These are phyloP conservation scores for Turnix velox DNA, from an alignment of 2,113 vertebrate species.

Conservation along the genomic window DNA sequence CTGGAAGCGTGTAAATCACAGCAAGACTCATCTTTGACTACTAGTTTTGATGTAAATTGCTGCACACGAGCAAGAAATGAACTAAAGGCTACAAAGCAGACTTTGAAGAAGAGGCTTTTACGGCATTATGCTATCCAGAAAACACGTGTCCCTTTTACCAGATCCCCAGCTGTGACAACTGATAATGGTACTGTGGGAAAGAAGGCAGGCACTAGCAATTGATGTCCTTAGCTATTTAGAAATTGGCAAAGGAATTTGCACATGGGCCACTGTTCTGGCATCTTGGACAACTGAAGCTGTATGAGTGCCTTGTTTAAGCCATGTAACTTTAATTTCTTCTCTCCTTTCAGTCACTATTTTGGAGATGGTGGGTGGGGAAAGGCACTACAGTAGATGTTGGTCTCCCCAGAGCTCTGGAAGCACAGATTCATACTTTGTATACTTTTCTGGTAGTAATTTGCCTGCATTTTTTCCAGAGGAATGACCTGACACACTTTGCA, in stretches of 20 bases:
- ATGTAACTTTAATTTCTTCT: background rate
- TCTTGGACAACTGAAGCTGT: background rate
- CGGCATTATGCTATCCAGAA: background rate
- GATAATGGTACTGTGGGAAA: background rate
- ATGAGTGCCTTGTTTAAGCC: background rate
- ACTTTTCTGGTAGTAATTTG: background rate
- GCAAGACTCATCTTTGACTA: background rate
- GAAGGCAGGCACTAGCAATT: background rate
- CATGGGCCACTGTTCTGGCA: background rate
- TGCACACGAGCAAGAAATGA: background rate
- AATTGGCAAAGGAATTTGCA: background rate
- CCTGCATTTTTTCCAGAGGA: background rate
- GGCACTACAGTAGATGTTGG: background rate
- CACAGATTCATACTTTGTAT: background rate
- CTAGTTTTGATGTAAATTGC: background rate
- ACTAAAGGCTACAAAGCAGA: background rate
- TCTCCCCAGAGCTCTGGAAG: background rate
- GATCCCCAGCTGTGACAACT: background rate
- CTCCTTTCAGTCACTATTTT: background rate
- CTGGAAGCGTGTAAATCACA: constrained; percentile 8
- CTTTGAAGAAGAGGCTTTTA: background rate
- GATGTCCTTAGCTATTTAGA: background rate
- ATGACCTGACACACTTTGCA: background rate
- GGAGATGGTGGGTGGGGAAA: background rate
- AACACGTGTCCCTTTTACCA: background rate